A percentile compares a stretch with the other conserved stretches of the same genome.
Evolutionary conservation across 2,888 invertebrate genomes (phyloP).

Genomic region (Sericinus montela): DNA sequence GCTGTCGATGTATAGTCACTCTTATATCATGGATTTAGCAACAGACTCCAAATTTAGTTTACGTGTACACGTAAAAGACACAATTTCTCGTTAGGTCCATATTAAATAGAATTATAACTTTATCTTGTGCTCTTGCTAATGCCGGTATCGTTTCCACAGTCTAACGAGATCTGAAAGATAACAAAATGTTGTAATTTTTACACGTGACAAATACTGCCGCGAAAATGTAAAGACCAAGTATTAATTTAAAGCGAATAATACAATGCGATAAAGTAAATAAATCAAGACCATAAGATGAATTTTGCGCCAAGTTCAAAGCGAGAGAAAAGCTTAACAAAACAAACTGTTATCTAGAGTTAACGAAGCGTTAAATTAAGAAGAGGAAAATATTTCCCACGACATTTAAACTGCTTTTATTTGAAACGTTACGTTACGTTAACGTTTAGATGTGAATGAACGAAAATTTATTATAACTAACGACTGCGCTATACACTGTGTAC

Average conservation of each 20-base stretch:
- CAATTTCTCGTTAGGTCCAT: conserved; percentile 19
- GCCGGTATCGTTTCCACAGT: conserved; percentile 26
- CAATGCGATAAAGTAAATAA: neutral
- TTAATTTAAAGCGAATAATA: neutral
- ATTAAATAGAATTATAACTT: conserved; percentile 21
- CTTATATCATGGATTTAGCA: conserved; percentile 26
- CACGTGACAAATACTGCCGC: neutral
- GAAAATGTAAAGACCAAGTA: neutral
- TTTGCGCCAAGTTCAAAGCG: neutral
- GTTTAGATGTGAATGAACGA: conserved; percentile 1
- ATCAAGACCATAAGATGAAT: neutral
- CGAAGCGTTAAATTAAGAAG: conserved; percentile 14
- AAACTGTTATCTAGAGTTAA: neutral
- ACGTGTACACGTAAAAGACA: conserved; percentile 16
- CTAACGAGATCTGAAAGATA: conserved; percentile 51
- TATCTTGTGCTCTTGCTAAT: conserved; percentile 16
- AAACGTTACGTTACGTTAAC: conserved; percentile 11
- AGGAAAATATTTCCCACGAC: conserved; percentile 14
- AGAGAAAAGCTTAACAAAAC: conserved; percentile 4
- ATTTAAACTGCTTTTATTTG: conserved; percentile 2
- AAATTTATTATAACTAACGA: neutral
- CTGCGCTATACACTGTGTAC: conserved; percentile 3
- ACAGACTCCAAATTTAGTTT: conserved; percentile 24
- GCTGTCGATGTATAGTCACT: conserved; percentile 32
- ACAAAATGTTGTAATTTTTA: conserved; percentile 14